A percentile compares a stretch with the other conserved stretches of the same genome.
Evolutionary conservation across 2,113 vertebrate genomes (phyloP).

Genomic region (Prionailurus bengalensis): DNA sequence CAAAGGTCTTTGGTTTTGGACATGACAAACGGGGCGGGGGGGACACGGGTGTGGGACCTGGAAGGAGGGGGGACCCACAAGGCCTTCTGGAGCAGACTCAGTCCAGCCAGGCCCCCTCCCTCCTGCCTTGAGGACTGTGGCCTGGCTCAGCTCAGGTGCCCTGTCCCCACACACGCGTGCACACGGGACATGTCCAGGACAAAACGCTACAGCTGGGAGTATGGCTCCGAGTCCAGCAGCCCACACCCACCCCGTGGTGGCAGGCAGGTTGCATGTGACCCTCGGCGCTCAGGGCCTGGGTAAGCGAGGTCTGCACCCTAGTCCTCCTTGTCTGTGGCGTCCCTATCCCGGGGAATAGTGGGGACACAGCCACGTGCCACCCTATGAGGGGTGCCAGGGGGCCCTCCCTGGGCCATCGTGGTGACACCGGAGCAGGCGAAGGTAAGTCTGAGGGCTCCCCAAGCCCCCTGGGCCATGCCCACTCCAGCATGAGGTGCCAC

Average conservation of each 20-base stretch:
- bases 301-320: background rate
- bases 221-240: background rate
- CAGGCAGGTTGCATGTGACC: background rate
- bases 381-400: background rate
- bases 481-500: background rate
- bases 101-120: background rate
- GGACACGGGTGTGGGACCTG: rapidly evolving
- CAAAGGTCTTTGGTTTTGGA: background rate
- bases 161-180: background rate
- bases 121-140: background rate
- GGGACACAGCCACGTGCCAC: background rate
- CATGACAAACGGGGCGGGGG: background rate
- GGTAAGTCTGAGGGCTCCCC: background rate
- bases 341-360: background rate
- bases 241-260: background rate
- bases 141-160: background rate
- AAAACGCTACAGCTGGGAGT: background rate
- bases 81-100: background rate
- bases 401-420: rapidly evolving
- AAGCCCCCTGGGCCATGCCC: background rate
- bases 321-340: background rate
- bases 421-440: background rate
- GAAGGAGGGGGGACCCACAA: background rate
- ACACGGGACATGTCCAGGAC: background rate
- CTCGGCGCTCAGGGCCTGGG: background rate